A percentile compares a stretch with the other conserved stretches of the same genome.
These are phyloP conservation scores for Volucella inflata DNA, from an alignment of 2,888 invertebrate species.

Conservation along the genomic window DNA sequence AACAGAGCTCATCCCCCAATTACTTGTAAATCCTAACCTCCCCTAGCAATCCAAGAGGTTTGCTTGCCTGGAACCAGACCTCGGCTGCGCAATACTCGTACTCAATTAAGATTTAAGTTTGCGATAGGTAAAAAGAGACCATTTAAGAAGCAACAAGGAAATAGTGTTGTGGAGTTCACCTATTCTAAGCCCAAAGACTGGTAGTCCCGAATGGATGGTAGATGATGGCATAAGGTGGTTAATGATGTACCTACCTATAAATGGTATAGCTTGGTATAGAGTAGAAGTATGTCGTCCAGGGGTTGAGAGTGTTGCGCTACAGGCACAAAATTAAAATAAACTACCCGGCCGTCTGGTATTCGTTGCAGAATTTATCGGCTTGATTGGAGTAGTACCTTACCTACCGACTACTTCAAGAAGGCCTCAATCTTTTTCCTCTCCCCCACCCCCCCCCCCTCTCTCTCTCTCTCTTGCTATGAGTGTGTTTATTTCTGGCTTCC, in stretches of 20 bases:
- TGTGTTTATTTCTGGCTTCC: constrained; percentile 56
- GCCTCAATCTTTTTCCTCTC: not conserved
- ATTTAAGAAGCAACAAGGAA: constrained; percentile 73
- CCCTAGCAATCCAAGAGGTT: too few relatives aligned
- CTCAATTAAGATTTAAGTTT: constrained; percentile 69
- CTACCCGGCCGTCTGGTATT: constrained; percentile 50
- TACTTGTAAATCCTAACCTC: not conserved
- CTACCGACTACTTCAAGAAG: too few relatives aligned
- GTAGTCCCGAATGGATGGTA: constrained; percentile 10
- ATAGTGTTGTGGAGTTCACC: constrained; percentile 45
- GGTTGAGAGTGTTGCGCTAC: constrained; percentile 8
- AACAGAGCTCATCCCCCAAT: not conserved
- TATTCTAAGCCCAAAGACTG: constrained; percentile 30
- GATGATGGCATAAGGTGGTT: too few relatives aligned
- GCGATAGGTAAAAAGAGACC: constrained; percentile 66
- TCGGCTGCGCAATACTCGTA: constrained; percentile 47
- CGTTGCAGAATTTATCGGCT: constrained; percentile 51
- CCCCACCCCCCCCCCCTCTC: constrained; percentile 16
- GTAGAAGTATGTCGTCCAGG: not conserved
- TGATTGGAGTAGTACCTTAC: constrained; percentile 16
- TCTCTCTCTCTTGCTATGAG: constrained; percentile 13
- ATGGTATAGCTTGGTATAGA: not conserved
- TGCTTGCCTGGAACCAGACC: not conserved
- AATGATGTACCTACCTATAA: too few relatives aligned
- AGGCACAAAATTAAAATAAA: constrained; percentile 60